phyloP scores from a whole-genome alignment of 2,797 vertebrate genomes.

The Brachyalestes nurse region DNA sequence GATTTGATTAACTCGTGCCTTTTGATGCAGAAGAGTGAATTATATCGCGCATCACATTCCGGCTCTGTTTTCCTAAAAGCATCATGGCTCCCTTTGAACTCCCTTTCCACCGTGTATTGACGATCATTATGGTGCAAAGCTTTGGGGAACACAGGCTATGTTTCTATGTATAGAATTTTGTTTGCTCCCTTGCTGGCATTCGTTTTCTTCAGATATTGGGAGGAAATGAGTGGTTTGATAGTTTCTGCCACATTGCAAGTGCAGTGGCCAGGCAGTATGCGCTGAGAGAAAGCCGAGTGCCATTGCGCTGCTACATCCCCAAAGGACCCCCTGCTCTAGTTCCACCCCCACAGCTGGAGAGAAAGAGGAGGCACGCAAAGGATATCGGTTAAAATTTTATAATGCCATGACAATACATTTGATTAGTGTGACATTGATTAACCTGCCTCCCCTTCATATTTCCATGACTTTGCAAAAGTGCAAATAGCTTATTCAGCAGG shows the following conservation, averaged over 20 bases:
- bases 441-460: slow-evolving; percentile 61
- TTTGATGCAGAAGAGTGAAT: slow-evolving; percentile 24
- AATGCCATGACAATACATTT: slow-evolving; percentile 69
- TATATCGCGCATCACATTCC: background rate
- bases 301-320: slow-evolving; percentile 34
- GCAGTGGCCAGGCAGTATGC: slow-evolving; percentile 33
- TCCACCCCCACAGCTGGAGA: slow-evolving; percentile 15
- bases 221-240: slow-evolving; percentile 54
- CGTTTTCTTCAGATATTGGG: slow-evolving; percentile 41
- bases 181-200: slow-evolving; percentile 38
- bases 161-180: slow-evolving; percentile 50
- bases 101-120: background rate
- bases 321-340: slow-evolving; percentile 21
- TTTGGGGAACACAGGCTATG: slow-evolving; percentile 13
- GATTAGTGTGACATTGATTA: slow-evolving; percentile 73
- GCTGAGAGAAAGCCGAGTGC: slow-evolving; percentile 24
- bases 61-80: background rate
- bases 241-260: slow-evolving; percentile 41
- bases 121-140: slow-evolving; percentile 40
- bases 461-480: slow-evolving; percentile 70
- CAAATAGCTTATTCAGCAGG: slow-evolving; percentile 68
- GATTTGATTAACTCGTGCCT: slow-evolving; percentile 43
- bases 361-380: slow-evolving; percentile 49
- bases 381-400: slow-evolving; percentile 67
- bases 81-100: background rate